phyloP scores from a whole-genome alignment of 2,113 vertebrate genomes.

The Ammodytes marinus region DNA sequence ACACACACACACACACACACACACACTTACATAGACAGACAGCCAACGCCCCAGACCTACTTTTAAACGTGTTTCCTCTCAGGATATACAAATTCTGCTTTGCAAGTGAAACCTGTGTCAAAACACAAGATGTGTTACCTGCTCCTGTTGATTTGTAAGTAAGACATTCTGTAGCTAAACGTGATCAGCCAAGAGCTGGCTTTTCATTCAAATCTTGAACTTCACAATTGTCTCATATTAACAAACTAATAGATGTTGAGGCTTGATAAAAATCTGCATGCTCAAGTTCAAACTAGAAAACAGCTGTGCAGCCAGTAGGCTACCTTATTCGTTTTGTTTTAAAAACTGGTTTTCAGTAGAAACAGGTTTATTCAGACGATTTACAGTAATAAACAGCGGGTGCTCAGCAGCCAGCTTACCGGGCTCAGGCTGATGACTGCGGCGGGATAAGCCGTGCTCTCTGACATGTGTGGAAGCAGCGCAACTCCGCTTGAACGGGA shows the following conservation, averaged over 20 bases:
- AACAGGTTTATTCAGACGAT: background rate
- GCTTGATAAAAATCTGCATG: background rate
- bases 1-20: background rate
- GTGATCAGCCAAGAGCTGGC: background rate
- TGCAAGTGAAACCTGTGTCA: conserved; percentile 13
- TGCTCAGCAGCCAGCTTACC: conserved; percentile 39
- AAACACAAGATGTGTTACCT: conserved; percentile 8
- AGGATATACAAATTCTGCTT: conserved; percentile 44
- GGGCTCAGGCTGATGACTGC: conserved; percentile 34
- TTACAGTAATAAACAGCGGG: background rate
- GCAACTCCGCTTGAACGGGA: conserved; percentile 27
- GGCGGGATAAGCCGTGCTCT: conserved; percentile 21
- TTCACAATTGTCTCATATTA: background rate
- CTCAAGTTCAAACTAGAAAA: background rate
- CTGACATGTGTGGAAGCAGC: conserved; percentile 12
- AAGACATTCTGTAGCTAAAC: background rate
- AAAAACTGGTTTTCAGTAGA: background rate
- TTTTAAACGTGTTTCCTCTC: conserved; percentile 60
- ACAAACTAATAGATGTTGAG: background rate
- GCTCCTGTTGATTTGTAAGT: background rate
- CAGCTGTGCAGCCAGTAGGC: background rate
- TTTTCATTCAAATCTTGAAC: background rate
- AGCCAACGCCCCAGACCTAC: conserved; percentile 74
- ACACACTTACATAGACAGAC: conserved; percentile 13
- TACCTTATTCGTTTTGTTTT: background rate